These are phyloP conservation scores for Actinernus sp. DNA, from an alignment of 92 coral and sea anemone species.

Conservation along the genomic window DNA sequence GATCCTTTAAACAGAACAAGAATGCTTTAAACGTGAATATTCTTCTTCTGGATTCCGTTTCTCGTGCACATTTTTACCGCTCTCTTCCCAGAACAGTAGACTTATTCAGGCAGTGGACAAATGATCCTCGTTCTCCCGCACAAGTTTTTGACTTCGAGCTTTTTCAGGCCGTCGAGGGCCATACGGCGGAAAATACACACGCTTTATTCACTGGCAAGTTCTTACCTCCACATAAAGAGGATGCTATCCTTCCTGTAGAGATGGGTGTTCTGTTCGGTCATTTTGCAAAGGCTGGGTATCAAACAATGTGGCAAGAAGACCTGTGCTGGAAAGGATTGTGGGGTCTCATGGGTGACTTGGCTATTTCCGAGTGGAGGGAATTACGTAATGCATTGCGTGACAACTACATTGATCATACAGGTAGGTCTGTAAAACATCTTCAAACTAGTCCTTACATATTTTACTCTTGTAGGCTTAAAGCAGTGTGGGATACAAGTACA, in stretches of 20 bases:
- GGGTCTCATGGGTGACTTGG: slow-evolving; percentile 72
- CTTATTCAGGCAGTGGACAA: slow-evolving; percentile 36
- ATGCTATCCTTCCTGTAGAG: slow-evolving; percentile 40
- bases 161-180: slow-evolving; percentile 82
- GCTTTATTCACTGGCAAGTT: slow-evolving; percentile 69
- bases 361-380: slow-evolving; percentile 44
- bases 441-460: no score
- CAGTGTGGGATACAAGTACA: no score
- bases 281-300: slow-evolving; percentile 82
- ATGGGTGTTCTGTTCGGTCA: slow-evolving; percentile 72
- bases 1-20: no score
- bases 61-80: slow-evolving; percentile 88
- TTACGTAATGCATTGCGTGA: slow-evolving; percentile 29
- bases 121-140: slow-evolving; percentile 16
- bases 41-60: slow-evolving; percentile 77
- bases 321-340: slow-evolving; percentile 82
- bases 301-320: slow-evolving; percentile 85
- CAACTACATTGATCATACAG: slow-evolving; percentile 69
- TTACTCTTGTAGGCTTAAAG: no score
- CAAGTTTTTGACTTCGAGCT: slow-evolving; percentile 76
- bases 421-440: no score
- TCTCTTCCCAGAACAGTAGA: slow-evolving; percentile 79
- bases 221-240: slow-evolving; percentile 40
- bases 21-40: slow-evolving; percentile 74
- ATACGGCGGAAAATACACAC: slow-evolving; percentile 75